Conservation (phyloP, 2,113 vertebrate species). For the Phalacrocorax pelagicus region DNA sequence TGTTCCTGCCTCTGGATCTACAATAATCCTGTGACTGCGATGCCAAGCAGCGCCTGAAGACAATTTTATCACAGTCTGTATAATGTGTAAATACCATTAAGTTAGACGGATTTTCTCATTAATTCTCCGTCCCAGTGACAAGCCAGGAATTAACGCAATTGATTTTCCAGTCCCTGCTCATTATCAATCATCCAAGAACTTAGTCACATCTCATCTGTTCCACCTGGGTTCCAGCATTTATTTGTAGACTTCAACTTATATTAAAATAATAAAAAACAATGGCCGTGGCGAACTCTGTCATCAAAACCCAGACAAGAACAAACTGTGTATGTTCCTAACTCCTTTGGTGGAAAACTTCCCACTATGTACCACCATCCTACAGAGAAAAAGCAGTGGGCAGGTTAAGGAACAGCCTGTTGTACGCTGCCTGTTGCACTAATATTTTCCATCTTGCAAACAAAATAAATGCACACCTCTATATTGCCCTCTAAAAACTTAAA, state of each 20-base stretch:
- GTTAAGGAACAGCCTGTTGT: not conserved
- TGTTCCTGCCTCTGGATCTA: not conserved
- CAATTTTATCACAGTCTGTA: constrained; percentile 75
- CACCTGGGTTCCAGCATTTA: constrained; percentile 66
- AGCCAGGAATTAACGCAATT: constrained; percentile 81
- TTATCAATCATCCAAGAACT: constrained; percentile 79
- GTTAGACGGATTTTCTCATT: constrained; percentile 79
- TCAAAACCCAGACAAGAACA: not conserved
- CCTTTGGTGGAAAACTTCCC: not conserved
- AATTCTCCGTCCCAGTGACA: constrained; percentile 76
- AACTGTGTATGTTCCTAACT: not conserved
- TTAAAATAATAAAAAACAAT: constrained; percentile 69
- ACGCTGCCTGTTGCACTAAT: not conserved
- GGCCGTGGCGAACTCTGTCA: not conserved
- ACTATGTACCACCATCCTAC: not conserved
- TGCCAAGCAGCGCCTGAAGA: constrained; percentile 59
- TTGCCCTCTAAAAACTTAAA: not conserved
- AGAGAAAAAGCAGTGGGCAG: not conserved
- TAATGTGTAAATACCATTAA: constrained; percentile 81
- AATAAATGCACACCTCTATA: not conserved
- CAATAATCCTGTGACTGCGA: constrained; percentile 48
- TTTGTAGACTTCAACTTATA: constrained; percentile 53
- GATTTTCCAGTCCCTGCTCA: constrained; percentile 75
- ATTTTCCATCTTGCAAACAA: not conserved
- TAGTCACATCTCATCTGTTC: constrained; percentile 74